Conservation (phyloP, 2,888 invertebrate genomes). For the Phalangium opilio region DNA sequence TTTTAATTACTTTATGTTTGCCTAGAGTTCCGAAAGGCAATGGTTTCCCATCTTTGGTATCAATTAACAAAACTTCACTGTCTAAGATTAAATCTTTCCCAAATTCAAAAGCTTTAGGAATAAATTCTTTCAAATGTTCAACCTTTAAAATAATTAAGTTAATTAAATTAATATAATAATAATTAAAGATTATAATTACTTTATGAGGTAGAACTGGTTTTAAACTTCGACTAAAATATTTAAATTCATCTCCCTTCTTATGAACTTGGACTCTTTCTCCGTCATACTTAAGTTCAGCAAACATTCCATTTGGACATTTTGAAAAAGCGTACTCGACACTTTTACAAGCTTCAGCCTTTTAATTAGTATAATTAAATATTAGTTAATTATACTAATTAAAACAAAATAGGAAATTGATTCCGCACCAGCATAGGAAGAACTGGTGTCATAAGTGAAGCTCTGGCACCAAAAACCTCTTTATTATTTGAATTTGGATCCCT, state of each 20-base stretch:
- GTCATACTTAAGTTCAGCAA: slow-evolving; percentile 90
- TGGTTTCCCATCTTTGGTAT: slow-evolving; percentile 63
- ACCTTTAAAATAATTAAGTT: slow-evolving; percentile 37
- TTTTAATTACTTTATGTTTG: slow-evolving; percentile 51
- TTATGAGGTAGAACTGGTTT: slow-evolving; percentile 39
- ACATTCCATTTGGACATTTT: slow-evolving; percentile 80
- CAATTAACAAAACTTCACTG: slow-evolving; percentile 77
- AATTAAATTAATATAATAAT: neutral
- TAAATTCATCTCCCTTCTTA: slow-evolving; percentile 65
- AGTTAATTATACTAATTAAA: neutral
- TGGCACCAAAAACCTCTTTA: slow-evolving; percentile 30
- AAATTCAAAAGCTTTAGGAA: slow-evolving; percentile 74
- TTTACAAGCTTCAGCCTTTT: slow-evolving; percentile 70
- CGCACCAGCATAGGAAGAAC: slow-evolving; percentile 72
- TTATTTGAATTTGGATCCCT: neutral
- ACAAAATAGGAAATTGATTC: too few relatives aligned
- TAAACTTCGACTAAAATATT: slow-evolving; percentile 74
- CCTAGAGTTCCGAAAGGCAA: slow-evolving; percentile 86
- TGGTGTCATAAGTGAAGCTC: slow-evolving; percentile 66
- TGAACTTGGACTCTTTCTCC: slow-evolving; percentile 92
- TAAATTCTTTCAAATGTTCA: slow-evolving; percentile 63
- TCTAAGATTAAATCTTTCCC: slow-evolving; percentile 77
- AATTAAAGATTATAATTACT: too few relatives aligned
- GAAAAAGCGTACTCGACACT: slow-evolving; percentile 80
- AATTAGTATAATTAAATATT: slow-evolving; percentile 13